phyloP scores from a whole-genome alignment of 2,113 vertebrate species.

The Aegotheles bennettii region DNA sequence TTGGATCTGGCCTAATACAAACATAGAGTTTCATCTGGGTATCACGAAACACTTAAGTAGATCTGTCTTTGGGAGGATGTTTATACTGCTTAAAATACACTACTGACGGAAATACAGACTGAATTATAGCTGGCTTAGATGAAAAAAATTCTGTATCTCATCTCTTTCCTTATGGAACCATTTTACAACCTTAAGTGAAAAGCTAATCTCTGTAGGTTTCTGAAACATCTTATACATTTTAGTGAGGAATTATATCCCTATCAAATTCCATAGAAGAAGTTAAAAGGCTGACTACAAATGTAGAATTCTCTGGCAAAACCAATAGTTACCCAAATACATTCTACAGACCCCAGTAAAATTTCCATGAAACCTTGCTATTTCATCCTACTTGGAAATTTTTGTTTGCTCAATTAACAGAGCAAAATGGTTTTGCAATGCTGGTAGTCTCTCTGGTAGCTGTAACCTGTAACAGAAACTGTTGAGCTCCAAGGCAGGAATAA shows the following conservation, averaged over 20 bases:
- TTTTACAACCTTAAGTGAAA: not conserved
- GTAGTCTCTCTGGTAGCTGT: not conserved
- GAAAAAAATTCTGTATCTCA: not conserved
- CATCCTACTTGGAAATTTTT: not conserved
- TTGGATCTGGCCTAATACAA: not conserved
- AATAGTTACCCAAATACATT: not conserved
- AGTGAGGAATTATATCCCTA: not conserved
- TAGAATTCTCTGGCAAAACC: not conserved
- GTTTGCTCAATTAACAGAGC: not conserved
- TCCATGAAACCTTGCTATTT: not conserved
- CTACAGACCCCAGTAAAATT: not conserved
- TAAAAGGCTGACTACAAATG: not conserved
- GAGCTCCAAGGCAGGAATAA: not conserved
- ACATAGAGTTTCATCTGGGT: not conserved
- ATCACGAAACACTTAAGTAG: not conserved
- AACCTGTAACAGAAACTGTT: not conserved
- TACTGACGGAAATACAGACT: not conserved
- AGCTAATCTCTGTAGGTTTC: not conserved
- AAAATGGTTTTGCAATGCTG: not conserved
- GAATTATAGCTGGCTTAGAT: not conserved
- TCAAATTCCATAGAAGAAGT: not conserved
- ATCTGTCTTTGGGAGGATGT: not conserved
- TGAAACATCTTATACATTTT: not conserved
- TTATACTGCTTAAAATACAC: not conserved
- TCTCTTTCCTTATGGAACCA: not conserved